Evolutionary conservation across 2,113 vertebrate genomes (phyloP).

Genomic region (Trematomus loennbergii): DNA sequence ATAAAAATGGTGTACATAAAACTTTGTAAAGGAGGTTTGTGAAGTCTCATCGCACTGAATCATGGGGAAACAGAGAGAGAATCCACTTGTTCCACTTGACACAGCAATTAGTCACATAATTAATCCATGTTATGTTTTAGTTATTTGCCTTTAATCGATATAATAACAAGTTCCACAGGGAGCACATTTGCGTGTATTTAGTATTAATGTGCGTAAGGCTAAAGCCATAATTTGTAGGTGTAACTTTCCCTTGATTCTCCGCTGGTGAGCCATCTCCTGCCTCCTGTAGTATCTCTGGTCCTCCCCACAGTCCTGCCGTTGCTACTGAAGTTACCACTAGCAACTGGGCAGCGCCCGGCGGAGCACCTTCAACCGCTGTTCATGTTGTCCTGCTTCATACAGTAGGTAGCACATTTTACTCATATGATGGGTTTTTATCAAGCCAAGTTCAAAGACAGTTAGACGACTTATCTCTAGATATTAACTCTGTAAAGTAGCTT

Average conservation of each 20-base stretch:
- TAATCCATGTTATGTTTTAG: background rate
- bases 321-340: conserved; percentile 71
- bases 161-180: background rate
- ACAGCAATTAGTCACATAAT: background rate
- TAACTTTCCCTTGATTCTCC: background rate
- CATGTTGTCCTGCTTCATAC: conserved; percentile 32
- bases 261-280: conserved; percentile 17
- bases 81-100: background rate
- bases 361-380: conserved; percentile 14
- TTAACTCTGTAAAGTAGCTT: background rate
- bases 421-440: background rate
- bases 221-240: background rate
- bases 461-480: background rate
- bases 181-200: background rate
- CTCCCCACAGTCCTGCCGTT: conserved; percentile 2
- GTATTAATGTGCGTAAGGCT: background rate
- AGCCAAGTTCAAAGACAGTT: rapidly evolving
- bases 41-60: background rate
- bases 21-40: background rate
- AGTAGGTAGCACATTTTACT: conserved; percentile 31
- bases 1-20: no score
- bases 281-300: conserved; percentile 20
- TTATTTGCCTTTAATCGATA: background rate
- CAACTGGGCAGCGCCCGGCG: conserved; percentile 75
- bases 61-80: background rate